Base-by-base conservation (phyloP, 2,888 invertebrate genomes). In the Caradrina clavipalpis region DNA sequence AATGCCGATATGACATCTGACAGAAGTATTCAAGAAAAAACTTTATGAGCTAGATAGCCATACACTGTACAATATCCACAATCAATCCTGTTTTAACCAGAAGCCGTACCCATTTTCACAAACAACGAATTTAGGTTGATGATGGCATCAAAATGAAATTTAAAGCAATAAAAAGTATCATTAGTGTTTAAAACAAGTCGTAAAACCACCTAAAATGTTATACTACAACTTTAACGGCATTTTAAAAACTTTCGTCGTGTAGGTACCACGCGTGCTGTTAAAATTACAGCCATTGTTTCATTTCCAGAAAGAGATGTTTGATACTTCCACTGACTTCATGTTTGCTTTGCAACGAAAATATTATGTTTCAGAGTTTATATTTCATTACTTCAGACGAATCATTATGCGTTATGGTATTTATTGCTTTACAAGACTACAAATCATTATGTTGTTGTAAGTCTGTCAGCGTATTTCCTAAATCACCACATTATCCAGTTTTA, bases 141-240 rank as follows among this genome's bases (percentile, higher is more conserved):
- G 82, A 67, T 64, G 68, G 47, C 65, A 76, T 77, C 69, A 84
- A 82, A 81, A 79, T 73, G 39, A 54, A 66, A 76, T 78, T 26
- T 26, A 56, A 58, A 76, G 72, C 63, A 76, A 71, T 75, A 82
- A 84, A 84, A 69, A 55, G 65, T 73, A 84, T 79, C 75, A 79
- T 76, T 76, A 68, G 54, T 60, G 60, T 76, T 76, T 75, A 50
- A 65, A 71, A 77, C 68, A 66, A 75, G 81, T 76, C 77, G 73
- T 83, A 73, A 71, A 82, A 79, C 54, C 56, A 61, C 53, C 74
- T 53, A 64, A 70, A 71, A 66, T 60, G 58, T 71, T 59, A 26
- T 26, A 26, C 60, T 74, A 70, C 66, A 75, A 65, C 58, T 73
- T 84, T 77, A 54, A 83, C 47, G 60, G 57, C 61, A 57, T 79